These are phyloP conservation scores for Drosophila nigricruria DNA, from an alignment of 2,888 invertebrate genomes.

Conservation along the genomic window DNA sequence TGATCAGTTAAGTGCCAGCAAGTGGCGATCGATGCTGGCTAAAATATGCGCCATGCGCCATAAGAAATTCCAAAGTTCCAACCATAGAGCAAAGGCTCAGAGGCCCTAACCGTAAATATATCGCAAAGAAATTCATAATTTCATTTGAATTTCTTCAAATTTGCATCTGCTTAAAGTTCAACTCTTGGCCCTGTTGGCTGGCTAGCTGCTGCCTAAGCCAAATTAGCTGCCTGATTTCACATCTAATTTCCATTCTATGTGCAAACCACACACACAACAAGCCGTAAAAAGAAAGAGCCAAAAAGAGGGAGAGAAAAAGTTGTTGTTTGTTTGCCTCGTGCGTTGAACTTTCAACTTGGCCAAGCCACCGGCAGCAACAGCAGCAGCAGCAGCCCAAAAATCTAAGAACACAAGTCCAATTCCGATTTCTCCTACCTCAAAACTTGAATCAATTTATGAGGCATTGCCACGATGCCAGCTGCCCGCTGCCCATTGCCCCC, in stretches of 20 bases:
- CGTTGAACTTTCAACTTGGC: slow-evolving; percentile 76
- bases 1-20: slow-evolving; percentile 71
- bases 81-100: slow-evolving; percentile 3
- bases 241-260: slow-evolving; percentile 59
- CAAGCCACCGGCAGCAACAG: too few relatives aligned
- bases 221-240: slow-evolving; percentile 53
- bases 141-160: slow-evolving; percentile 43
- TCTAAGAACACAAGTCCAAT: slow-evolving; percentile 11
- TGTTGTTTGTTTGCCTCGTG: slow-evolving; percentile 32
- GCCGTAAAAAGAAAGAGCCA: slow-evolving; percentile 17
- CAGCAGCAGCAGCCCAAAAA: slow-evolving; percentile 1
- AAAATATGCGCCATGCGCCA: slow-evolving; percentile 17
- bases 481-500: neutral
- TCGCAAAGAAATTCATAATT: slow-evolving; percentile 47
- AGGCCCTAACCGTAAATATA: slow-evolving; percentile 48
- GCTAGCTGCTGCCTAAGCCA: slow-evolving; percentile 34
- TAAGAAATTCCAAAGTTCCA: slow-evolving; percentile 26
- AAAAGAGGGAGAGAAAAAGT: neutral
- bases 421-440: slow-evolving; percentile 35
- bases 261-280: slow-evolving; percentile 12
- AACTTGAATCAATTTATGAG: slow-evolving; percentile 63
- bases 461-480: slow-evolving; percentile 36
- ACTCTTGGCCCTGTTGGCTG: slow-evolving; percentile 33
- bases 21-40: slow-evolving; percentile 37
- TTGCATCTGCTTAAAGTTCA: slow-evolving; percentile 54